Evolutionary conservation across 2,113 vertebrate genomes (phyloP).

Genomic region (Oxyura jamaicensis): DNA sequence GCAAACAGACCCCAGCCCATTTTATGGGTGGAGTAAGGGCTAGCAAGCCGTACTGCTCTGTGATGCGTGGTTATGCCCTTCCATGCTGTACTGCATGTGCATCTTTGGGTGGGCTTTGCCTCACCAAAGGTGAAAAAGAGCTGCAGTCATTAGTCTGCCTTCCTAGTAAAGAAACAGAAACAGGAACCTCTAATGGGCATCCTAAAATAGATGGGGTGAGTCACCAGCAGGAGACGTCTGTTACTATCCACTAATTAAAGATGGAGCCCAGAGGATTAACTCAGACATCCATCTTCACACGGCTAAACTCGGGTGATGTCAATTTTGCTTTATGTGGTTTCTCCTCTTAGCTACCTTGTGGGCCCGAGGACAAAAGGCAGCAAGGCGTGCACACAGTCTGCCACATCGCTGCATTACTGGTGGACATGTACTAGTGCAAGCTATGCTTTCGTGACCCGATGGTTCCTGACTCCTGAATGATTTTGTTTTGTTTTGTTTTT

Average conservation of each 20-base stretch:
- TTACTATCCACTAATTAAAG: constrained; percentile 50
- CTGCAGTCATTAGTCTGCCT: background rate
- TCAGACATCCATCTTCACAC: constrained; percentile 5
- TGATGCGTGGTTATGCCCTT: accelerated
- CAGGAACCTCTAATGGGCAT: constrained; percentile 29
- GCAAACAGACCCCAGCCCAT: background rate
- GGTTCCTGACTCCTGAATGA: background rate
- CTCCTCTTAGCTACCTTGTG: background rate
- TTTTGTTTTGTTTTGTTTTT: background rate
- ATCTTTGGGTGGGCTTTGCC: background rate
- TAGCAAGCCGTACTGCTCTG: background rate
- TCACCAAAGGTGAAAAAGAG: background rate
- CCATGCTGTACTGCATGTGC: background rate
- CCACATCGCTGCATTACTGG: background rate
- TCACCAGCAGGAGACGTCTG: constrained; percentile 56
- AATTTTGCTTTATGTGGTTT: background rate
- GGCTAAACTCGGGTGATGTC: background rate
- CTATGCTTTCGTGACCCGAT: background rate
- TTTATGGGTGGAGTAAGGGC: background rate
- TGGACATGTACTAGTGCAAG: background rate
- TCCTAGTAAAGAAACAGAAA: constrained; percentile 1
- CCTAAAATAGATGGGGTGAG: constrained; percentile 52
- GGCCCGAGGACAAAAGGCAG: background rate
- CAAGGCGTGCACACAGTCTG: background rate
- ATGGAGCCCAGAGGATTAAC: background rate